phyloP scores from a whole-genome alignment of 2,797 vertebrate species.

The Liparis tanakae region DNA sequence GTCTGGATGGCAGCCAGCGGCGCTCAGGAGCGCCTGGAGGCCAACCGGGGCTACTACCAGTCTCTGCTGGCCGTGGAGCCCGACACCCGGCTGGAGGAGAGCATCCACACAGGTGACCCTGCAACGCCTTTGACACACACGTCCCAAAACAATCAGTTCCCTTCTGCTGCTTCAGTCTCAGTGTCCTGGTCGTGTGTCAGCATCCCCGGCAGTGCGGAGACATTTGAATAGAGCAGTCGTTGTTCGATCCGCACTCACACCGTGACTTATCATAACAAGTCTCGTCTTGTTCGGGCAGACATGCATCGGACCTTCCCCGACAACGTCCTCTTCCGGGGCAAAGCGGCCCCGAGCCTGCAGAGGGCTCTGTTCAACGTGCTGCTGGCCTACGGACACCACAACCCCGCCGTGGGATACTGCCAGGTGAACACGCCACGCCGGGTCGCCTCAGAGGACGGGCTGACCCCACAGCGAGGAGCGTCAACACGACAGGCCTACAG shows the following conservation, averaged over 20 bases:
- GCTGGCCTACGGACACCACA: constrained; percentile 92
- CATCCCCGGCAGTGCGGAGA: too few relatives aligned
- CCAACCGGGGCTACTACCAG: constrained; percentile 89
- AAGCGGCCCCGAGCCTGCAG: constrained; percentile 88
- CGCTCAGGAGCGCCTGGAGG: constrained; percentile 89
- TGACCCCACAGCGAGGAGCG: constrained; percentile 5
- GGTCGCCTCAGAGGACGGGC: constrained; percentile 42
- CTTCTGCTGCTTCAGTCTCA: not conserved
- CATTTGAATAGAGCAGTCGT: too few relatives aligned
- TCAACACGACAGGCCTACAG: not conserved
- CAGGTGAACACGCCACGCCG: constrained; percentile 83
- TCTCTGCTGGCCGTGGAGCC: constrained; percentile 86
- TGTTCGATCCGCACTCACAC: too few relatives aligned
- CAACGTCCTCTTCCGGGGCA: constrained; percentile 90
- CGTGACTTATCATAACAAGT: not conserved
- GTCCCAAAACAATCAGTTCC: not conserved
- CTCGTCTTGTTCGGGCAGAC: constrained; percentile 77
- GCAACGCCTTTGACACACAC: not conserved
- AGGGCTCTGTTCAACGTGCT: constrained; percentile 89
- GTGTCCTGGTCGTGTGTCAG: not conserved
- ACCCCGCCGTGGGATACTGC: constrained; percentile 92
- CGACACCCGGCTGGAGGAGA: constrained; percentile 86
- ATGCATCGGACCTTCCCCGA: constrained; percentile 96
- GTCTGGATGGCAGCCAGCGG: constrained; percentile 96
- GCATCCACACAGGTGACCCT: constrained; percentile 86